These are phyloP conservation scores for Salvelinus alpinus DNA, from an alignment of 2,113 vertebrate species.

Conservation along the genomic window DNA sequence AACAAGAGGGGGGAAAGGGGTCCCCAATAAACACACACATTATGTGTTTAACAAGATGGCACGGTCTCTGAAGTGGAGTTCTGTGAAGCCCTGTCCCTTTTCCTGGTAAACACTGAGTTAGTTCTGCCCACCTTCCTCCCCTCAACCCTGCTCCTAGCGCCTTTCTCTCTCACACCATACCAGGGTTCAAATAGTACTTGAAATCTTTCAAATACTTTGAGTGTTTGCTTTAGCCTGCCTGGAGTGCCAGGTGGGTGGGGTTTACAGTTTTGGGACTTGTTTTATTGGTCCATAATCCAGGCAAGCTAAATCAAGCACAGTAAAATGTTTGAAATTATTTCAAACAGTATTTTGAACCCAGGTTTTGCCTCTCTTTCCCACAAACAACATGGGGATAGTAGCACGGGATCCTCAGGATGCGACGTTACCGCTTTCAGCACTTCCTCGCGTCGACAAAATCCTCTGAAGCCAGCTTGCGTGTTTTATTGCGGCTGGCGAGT, in stretches of 20 bases:
- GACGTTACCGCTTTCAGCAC: slow-evolving; percentile 71
- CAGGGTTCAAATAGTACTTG: neutral
- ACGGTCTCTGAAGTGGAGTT: slow-evolving; percentile 58
- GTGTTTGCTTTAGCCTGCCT: too few species aligned
- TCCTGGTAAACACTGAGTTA: slow-evolving; percentile 73
- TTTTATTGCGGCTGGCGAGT: slow-evolving; percentile 74
- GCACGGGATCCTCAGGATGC: slow-evolving; percentile 74
- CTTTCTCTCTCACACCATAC: neutral
- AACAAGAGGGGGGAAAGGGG: slow-evolving; percentile 37
- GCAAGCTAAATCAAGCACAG: too few species aligned
- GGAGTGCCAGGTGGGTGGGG: too few species aligned
- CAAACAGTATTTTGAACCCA: neutral
- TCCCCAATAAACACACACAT: slow-evolving; percentile 36
- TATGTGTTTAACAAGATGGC: slow-evolving; percentile 59
- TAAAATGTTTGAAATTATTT: too few species aligned
- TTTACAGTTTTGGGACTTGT: neutral
- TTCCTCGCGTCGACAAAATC: slow-evolving; percentile 59
- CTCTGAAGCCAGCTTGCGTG: slow-evolving; percentile 68
- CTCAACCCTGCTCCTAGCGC: slow-evolving; percentile 5
- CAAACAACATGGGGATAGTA: slow-evolving; percentile 62
- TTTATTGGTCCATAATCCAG: too few species aligned
- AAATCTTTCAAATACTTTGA: too few species aligned
- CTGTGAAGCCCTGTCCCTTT: slow-evolving; percentile 52
- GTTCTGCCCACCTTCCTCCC: slow-evolving; percentile 41
- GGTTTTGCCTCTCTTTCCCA: slow-evolving; percentile 52